phyloP scores from a whole-genome alignment of 2,888 invertebrate species.

The Dromius quadrimaculatus region DNA sequence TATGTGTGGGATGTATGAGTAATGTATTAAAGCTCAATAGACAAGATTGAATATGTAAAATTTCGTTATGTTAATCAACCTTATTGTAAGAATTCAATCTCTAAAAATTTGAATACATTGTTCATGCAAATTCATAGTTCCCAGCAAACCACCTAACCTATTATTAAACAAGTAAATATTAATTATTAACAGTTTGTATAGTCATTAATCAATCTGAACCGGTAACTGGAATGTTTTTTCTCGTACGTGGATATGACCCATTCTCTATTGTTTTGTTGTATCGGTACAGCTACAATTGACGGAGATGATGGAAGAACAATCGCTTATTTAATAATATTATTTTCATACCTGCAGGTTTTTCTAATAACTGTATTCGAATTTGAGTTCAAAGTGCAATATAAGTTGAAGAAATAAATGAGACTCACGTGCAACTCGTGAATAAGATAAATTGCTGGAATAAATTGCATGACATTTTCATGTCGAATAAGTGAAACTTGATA shows the following conservation, averaged over 20 bases:
- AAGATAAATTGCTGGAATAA: too few relatives aligned
- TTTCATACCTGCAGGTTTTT: slow-evolving; percentile 11
- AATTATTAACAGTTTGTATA: slow-evolving; percentile 17
- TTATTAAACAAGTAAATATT: slow-evolving; percentile 25
- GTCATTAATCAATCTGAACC: slow-evolving; percentile 28
- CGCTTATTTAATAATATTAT: slow-evolving; percentile 30
- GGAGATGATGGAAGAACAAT: slow-evolving; percentile 27
- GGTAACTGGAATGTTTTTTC: slow-evolving; percentile 5
- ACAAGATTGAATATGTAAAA: too few relatives aligned
- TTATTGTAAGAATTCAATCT: too few relatives aligned
- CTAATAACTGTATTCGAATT: slow-evolving; percentile 20
- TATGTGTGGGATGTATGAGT: too few relatives aligned
- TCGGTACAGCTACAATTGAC: slow-evolving; percentile 21
- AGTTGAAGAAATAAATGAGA: not conserved
- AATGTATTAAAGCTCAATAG: too few relatives aligned
- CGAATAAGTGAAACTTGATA: too few relatives aligned
- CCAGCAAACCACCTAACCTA: too few relatives aligned
- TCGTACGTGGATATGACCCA: not conserved
- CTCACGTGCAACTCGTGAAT: too few relatives aligned
- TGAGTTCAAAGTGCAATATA: not conserved
- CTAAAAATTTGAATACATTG: too few relatives aligned
- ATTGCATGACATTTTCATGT: too few relatives aligned
- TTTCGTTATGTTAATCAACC: too few relatives aligned
- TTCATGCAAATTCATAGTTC: too few relatives aligned
- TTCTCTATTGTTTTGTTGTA: slow-evolving; percentile 21